These are phyloP conservation scores for Cistogaster globosa DNA, from an alignment of 2,888 invertebrate species.

Conservation along the genomic window DNA sequence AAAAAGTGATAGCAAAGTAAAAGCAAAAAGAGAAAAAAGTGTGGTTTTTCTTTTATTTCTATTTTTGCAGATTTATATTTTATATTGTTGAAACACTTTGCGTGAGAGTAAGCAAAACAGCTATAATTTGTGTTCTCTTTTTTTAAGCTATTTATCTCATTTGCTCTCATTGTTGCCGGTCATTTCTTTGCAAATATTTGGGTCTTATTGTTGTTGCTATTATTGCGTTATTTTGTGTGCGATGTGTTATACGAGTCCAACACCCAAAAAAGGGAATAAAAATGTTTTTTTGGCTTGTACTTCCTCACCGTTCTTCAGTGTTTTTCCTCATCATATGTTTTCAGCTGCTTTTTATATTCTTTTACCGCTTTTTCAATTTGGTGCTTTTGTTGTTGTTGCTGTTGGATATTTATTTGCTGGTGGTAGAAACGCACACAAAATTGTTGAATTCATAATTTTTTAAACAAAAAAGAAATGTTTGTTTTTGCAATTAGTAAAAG, in stretches of 20 bases:
- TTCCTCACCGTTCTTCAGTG: conserved; percentile 67
- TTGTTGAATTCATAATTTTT: neutral
- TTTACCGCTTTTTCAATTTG: conserved; percentile 52
- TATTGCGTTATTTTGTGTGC: conserved; percentile 59
- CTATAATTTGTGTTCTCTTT: conserved; percentile 29
- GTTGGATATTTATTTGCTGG: conserved; percentile 38
- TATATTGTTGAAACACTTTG: conserved; percentile 22
- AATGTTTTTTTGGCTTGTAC: conserved; percentile 77
- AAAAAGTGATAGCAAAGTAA: conserved; percentile 64
- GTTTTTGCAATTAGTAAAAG: neutral
- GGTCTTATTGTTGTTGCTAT: conserved; percentile 28
- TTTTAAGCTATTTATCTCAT: conserved; percentile 49
- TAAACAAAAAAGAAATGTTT: conserved; percentile 16
- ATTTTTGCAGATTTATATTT: conserved; percentile 49
- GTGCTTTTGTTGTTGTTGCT: neutral
- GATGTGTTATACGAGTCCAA: conserved; percentile 83
- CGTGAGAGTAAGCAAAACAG: conserved; percentile 55
- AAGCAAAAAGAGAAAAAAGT: conserved; percentile 45
- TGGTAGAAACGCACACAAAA: conserved; percentile 34
- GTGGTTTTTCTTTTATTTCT: conserved; percentile 66
- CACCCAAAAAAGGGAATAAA: conserved; percentile 83
- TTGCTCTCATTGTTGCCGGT: conserved; percentile 64
- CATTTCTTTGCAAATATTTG: conserved; percentile 63
- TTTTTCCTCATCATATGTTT: conserved; percentile 52
- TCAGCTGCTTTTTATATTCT: conserved; percentile 42